Base-by-base conservation (phyloP, 1,140 invertebrate species). In the Macrostomum lignano region DNA sequence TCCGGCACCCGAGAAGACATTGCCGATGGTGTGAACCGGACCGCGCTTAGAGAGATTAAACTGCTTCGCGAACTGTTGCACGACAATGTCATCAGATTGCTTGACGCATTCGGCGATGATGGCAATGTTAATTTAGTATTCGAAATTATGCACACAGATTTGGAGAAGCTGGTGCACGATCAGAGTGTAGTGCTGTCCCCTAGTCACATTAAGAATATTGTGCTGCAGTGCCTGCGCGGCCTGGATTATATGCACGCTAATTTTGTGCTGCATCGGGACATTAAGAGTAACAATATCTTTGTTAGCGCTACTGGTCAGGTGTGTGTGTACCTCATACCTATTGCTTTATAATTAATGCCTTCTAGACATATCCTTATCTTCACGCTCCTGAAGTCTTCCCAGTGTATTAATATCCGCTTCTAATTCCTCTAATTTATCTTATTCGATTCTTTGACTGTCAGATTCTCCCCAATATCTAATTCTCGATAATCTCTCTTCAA, bases 191-290 rank as follows among this genome's bases (percentile, higher is more conserved):
- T 30, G 6, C 13, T 30, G 13, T 17, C 28, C 15, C 28, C 28
- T 17, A 6, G 72, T 4, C 79, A 96, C 55, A 81, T 96, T 20
- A 98, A 98, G 56, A 28, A 28, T 15, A 28, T 9, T 17, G 26
- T 5, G 14, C 26, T 3, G 26, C 15, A 28, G 96, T 96, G 51
- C 96, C 84, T 51, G 60, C 96, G 38, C 75, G 96, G 1, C 96
- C 98, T 60, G 86, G 94, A 43, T 96, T 96, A 49, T 94, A 86
- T 60, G 88, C 96, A 52, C 88, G 96, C 50, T 88, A 98, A 61
- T 61, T 98, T 26, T 88, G 88, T 20, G 91, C 88, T 4, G 62
- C 98, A 20, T 52, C 96, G 3, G 88, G 78, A 6, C 93, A 94
- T 59, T 70, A 72, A 3, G 79, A 82, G 54, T 82, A 94, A 0